phyloP scores from a whole-genome alignment of 2,113 vertebrate species.

The Sminthopsis crassicaudata region DNA sequence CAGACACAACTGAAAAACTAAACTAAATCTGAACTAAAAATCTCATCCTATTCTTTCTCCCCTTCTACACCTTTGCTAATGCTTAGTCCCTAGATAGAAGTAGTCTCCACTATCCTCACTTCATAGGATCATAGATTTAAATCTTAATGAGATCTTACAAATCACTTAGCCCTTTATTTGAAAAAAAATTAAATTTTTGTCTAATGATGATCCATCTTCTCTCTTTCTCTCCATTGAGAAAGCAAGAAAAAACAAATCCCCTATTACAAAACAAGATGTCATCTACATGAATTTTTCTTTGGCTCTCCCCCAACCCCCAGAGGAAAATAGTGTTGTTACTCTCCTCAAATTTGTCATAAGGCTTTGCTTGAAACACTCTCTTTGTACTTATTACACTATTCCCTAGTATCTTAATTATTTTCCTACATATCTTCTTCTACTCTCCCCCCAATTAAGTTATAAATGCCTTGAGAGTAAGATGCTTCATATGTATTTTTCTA shows the following conservation, averaged over 20 bases:
- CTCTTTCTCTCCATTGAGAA: background rate
- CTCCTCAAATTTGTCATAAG: background rate
- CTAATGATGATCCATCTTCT: background rate
- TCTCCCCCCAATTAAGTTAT: background rate
- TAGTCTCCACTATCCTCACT: background rate
- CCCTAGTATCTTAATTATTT: background rate
- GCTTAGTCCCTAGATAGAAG: background rate
- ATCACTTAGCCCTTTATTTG: background rate
- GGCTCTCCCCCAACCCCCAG: too few relatives aligned
- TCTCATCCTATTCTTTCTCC: background rate
- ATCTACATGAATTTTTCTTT: background rate
- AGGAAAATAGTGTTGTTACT: background rate
- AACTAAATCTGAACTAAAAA: background rate
- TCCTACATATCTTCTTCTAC: background rate
- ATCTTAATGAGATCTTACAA: background rate
- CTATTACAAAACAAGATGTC: background rate
- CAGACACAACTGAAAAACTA: background rate
- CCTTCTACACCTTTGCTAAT: background rate
- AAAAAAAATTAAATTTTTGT: background rate
- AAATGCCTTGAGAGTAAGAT: background rate
- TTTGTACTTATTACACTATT: background rate
- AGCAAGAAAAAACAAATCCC: background rate
- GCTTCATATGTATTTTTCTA: background rate
- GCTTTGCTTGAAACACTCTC: background rate
- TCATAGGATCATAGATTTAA: background rate